Percentiles rank a stretch among this genome's conserved stretches.
These are phyloP conservation scores for Oxycera nigricornis DNA, from an alignment of 2,888 invertebrate genomes.

Conservation along the genomic window DNA sequence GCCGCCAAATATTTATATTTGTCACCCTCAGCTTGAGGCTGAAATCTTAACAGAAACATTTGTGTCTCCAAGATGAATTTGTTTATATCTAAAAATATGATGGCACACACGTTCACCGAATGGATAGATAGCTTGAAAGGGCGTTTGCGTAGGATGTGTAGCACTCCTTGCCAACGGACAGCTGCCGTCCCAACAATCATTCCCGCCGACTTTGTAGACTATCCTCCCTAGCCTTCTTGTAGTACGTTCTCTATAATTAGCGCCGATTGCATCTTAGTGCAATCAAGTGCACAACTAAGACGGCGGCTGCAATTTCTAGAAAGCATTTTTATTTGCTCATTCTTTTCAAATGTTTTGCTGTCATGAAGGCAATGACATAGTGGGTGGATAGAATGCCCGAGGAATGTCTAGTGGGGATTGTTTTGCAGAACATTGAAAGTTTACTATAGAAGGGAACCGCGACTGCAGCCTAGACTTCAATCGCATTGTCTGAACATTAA, in stretches of 20 bases:
- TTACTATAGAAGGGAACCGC: no score
- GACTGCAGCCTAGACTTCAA: conserved; percentile 5
- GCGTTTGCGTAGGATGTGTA: not conserved
- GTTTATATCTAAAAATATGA: conserved; percentile 3
- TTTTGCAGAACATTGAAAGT: no score
- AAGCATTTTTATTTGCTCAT: not conserved
- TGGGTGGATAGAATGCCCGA: conserved; percentile 3
- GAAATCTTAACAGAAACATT: not conserved
- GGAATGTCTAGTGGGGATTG: not conserved
- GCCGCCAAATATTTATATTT: not conserved
- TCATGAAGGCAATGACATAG: conserved; percentile 8
- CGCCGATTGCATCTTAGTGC: conserved; percentile 12
- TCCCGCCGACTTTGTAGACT: no score
- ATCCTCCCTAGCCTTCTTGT: not conserved
- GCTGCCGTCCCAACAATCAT: conserved; percentile 24
- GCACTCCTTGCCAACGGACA: conserved; percentile 11
- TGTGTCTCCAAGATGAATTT: not conserved
- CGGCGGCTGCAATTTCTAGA: conserved; percentile 17
- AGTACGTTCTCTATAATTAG: conserved; percentile 4
- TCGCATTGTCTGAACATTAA: not conserved
- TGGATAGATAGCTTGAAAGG: not conserved
- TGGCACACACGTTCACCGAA: no score
- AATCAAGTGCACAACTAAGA: conserved; percentile 2
- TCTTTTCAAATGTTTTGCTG: not conserved
- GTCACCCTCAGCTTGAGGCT: not conserved